Base-by-base conservation (phyloP, 1,140 invertebrate genomes). In the Drosophila bocki region DNA sequence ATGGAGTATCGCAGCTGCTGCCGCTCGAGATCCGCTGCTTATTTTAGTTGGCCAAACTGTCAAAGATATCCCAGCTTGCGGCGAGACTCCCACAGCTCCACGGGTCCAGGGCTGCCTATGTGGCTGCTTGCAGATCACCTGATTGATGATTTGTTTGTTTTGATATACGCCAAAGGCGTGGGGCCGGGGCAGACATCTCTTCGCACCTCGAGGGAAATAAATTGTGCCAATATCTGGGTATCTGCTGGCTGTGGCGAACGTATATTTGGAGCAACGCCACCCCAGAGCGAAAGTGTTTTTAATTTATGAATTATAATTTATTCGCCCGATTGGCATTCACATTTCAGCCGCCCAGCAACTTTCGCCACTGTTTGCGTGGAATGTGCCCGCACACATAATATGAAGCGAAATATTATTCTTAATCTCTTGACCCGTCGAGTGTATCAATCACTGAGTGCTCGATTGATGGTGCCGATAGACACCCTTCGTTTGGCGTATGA, bases 101-200 rank as follows among this genome's bases (percentile, higher is more conserved):
- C 44, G 33, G 26, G 29, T 26, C 62, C 42, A 63, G 70, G 53
- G 47, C 17, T 15, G 60, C 35, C 8, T 29, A n/a, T 48, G 75
- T 37, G 29, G 51, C 39, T 58, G 64, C 61, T 59, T 75, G 88
- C 67, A 74, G 88, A 90, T 91, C 81, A 64, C 79, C 74, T 91
- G 88, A 91, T 91, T 91, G 88, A 91, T 91, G 84, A 91, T 91
- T 91, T 91, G 88, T 91, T 91, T 91, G 87, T 91, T 91, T 91
- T 91, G 81, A 85, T 87, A 75, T 85, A 70, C 48, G 75, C 47
- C 69, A 56, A 53, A 74, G 48, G 41, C 56, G 19, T 59, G 39
- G 35, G 13, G 32, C 8, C 3, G 35, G 69, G 37, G 37, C 45
- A 67, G 64, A 65, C 63, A 85, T 91, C 82, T 75, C 82, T 90